Percentiles rank a stretch among this genome's conserved stretches.
Conservation (phyloP, 2,113 vertebrate genomes). For the human region GRCh38 chr2:120768501-120769000, state of each 20-base stretch:
- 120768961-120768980: not conserved
- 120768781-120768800: not conserved
- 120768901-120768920: not conserved
- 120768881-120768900: not conserved
- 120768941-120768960: not conserved
- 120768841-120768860: not conserved
- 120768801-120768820: too few species aligned
- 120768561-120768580: not conserved
- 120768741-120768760: not conserved
- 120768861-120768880: not conserved
- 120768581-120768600: not conserved
- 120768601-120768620: not conserved
- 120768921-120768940: not conserved
- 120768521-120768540: not conserved
- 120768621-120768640: not conserved
- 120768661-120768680: not conserved
- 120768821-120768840: too few species aligned
- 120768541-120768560: not conserved
- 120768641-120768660: not conserved
- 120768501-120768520: accelerated
- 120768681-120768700: not conserved
- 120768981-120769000: not conserved
- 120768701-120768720: not conserved
- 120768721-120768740: not conserved
- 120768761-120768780: not conserved